phyloP scores from a whole-genome alignment of 1,140 invertebrate genomes.

The Ephestia elutella region DNA sequence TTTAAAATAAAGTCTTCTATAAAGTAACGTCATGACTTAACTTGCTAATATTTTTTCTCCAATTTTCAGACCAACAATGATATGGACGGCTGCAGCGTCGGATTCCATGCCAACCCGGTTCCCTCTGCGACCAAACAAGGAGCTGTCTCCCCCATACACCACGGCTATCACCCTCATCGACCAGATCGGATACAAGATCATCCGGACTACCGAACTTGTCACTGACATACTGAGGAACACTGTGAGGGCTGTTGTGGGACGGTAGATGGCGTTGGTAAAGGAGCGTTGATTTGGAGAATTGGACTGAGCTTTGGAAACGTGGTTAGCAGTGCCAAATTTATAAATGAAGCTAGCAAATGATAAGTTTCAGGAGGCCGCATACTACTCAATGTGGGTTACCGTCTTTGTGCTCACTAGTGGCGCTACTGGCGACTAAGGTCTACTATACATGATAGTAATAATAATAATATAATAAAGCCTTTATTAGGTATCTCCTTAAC shows the following conservation, averaged over 20 bases:
- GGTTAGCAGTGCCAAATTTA: too few species aligned
- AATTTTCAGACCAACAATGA: constrained; percentile 52
- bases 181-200: constrained; percentile 71
- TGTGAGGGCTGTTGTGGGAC: constrained; percentile 63
- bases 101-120: constrained; percentile 46
- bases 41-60: neutral
- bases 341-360: too few species aligned
- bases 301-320: too few species aligned
- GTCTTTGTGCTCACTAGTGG: too few species aligned
- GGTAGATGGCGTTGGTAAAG: constrained; percentile 16
- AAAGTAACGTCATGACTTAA: too few species aligned
- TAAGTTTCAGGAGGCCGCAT: too few species aligned
- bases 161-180: constrained; percentile 69
- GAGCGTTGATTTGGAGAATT: neutral
- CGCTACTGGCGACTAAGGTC: too few species aligned
- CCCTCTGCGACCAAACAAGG: constrained; percentile 37
- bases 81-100: constrained; percentile 36
- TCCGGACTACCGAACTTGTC: constrained; percentile 67
- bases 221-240: constrained; percentile 68
- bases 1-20: too few species aligned
- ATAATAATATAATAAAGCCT: too few species aligned
- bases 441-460: too few species aligned
- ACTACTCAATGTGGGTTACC: too few species aligned
- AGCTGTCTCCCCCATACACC: constrained; percentile 42
- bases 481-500: too few species aligned